Conservation (phyloP, 2,888 invertebrate species). For the Chloroclystis v-ata region DNA sequence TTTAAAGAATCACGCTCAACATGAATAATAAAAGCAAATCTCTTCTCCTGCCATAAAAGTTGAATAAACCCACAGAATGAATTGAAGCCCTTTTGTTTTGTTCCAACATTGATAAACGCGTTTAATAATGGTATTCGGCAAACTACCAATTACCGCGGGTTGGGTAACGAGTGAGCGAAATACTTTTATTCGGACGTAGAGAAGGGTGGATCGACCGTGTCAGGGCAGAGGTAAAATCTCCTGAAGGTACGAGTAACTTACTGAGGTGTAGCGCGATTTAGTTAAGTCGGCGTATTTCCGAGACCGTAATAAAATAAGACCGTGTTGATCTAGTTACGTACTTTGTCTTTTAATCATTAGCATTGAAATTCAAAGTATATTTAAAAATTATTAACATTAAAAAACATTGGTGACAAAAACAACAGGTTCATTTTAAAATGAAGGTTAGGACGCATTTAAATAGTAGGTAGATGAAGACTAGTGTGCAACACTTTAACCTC, state of each 20-base stretch:
- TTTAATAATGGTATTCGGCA: conserved; percentile 8
- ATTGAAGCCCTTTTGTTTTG: conserved; percentile 7
- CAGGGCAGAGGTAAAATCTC: conserved; percentile 28
- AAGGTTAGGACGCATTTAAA: too few species aligned
- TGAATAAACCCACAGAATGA: neutral
- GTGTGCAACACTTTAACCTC: too few species aligned
- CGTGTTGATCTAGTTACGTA: too few species aligned
- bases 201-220: conserved; percentile 26
- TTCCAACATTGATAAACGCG: conserved; percentile 15
- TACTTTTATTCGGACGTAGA: conserved; percentile 25
- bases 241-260: conserved; percentile 18
- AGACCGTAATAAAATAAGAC: conserved; percentile 29
- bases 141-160: conserved; percentile 14
- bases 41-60: too few species aligned
- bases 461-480: too few species aligned
- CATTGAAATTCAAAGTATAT: too few species aligned
- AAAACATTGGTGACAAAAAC: too few species aligned
- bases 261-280: conserved; percentile 31
- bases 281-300: conserved; percentile 30
- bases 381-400: too few species aligned
- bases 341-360: too few species aligned
- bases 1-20: too few species aligned
- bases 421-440: too few species aligned
- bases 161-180: conserved; percentile 8
- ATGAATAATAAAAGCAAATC: neutral